A percentile compares a stretch with the other conserved stretches of the same genome.
Evolutionary conservation across 37 sponge, comb jelly and placozoan species (phyloP).

Genomic region (Haliclona indistincta): DNA sequence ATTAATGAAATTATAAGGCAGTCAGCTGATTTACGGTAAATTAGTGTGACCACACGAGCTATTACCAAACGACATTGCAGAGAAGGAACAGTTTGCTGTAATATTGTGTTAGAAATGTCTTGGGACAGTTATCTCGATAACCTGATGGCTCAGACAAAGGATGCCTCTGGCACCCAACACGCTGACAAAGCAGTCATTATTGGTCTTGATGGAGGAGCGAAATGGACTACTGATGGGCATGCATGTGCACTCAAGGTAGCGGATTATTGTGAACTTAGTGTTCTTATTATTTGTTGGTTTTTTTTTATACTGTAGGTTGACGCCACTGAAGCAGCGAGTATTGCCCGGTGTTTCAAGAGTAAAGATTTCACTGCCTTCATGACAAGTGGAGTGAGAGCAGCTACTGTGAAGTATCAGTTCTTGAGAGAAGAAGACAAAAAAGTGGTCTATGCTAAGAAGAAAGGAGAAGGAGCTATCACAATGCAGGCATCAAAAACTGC

Average conservation of each 20-base stretch:
- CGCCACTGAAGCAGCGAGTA: conserved; percentile 46
- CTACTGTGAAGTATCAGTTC: conserved; percentile 75
- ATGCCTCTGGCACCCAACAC: conserved; percentile 54
- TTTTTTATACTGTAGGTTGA: conserved; percentile 17
- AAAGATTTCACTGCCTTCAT: conserved; percentile 83
- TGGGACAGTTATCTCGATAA: conserved; percentile 91
- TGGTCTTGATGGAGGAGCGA: conserved; percentile 76
- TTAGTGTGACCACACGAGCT: too few relatives aligned
- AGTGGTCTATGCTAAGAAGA: conserved; percentile 69
- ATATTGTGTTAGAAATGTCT: too few relatives aligned
- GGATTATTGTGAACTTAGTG: background rate
- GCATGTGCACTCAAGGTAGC: conserved; percentile 54
- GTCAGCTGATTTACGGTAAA: too few relatives aligned
- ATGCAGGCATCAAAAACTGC: conserved; percentile 82
- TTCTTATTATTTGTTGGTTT: background rate
- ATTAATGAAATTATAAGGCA: too few relatives aligned
- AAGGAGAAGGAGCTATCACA: conserved; percentile 70
- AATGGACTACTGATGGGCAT: conserved; percentile 67
- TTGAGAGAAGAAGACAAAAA: conserved; percentile 77
- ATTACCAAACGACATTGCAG: too few relatives aligned
- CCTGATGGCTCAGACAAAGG: conserved; percentile 79
- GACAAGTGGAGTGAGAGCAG: conserved; percentile 51
- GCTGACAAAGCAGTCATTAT: conserved; percentile 75
- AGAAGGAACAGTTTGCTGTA: too few relatives aligned
- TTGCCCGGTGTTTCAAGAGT: conserved; percentile 68